phyloP scores from a whole-genome alignment of 1,140 invertebrate genomes.

The Drosophila melanica region DNA sequence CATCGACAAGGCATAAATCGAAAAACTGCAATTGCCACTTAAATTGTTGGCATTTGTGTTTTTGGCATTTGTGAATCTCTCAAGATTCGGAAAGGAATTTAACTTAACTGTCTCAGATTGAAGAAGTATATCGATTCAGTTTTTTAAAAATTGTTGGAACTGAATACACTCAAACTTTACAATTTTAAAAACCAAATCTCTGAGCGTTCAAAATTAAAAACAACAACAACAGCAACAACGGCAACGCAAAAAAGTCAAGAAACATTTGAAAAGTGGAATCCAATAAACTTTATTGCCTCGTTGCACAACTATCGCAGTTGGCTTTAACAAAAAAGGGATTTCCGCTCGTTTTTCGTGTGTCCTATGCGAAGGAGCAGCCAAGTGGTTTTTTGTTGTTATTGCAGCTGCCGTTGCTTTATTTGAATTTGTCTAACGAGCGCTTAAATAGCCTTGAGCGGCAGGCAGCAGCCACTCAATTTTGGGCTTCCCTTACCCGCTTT shows the following conservation, averaged over 20 bases:
- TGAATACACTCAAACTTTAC: no score
- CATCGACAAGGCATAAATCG: background rate
- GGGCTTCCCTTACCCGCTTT: background rate
- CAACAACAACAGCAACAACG: background rate
- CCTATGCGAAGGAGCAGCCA: conserved; percentile 6
- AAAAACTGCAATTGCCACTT: background rate
- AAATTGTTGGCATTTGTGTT: background rate
- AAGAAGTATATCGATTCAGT: no score
- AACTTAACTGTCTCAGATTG: no score
- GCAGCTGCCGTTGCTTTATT: conserved; percentile 34
- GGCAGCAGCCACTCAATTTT: conserved; percentile 30
- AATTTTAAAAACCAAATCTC: background rate
- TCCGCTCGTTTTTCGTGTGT: conserved; percentile 26
- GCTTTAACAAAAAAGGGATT: conserved; percentile 26
- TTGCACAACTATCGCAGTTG: conserved; percentile 48
- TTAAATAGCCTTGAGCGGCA: conserved; percentile 51
- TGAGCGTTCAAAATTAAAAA: background rate
- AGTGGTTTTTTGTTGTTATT: conserved; percentile 22
- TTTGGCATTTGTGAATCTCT: no score
- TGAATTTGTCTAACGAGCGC: conserved; percentile 50
- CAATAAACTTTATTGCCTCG: conserved; percentile 57
- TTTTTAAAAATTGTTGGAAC: no score
- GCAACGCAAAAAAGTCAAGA: conserved; percentile 7
- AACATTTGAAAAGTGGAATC: conserved; percentile 23
- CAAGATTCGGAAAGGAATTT: no score